Percentiles rank a stretch among this genome's conserved stretches.
Evolutionary conservation across 2,797 vertebrate genomes (phyloP).

Genomic region (Sardinella longiceps): DNA sequence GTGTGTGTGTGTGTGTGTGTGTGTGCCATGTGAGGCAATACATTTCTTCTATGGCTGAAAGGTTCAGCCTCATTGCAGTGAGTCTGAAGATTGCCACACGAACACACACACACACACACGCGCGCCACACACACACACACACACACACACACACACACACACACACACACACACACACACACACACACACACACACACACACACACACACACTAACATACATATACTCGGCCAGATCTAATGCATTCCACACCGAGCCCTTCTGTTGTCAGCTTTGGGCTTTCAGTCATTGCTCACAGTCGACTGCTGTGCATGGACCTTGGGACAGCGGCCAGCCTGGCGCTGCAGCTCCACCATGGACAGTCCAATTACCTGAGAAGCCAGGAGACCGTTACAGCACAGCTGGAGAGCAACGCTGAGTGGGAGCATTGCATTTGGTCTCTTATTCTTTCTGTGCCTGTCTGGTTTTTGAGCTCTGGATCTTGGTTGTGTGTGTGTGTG

Average conservation of each 20-base stretch:
- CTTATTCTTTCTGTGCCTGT: no score
- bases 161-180: no score
- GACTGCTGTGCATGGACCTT: background rate
- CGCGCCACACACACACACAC: background rate
- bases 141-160: background rate
- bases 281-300: background rate
- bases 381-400: background rate
- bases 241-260: background rate
- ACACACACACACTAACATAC: background rate
- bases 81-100: background rate
- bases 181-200: background rate
- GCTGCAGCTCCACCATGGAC: background rate
- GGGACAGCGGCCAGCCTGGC: background rate
- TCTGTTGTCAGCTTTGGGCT: background rate
- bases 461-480: no score
- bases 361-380: background rate
- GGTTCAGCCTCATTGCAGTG: background rate
- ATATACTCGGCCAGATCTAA: background rate
- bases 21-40: background rate
- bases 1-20: background rate
- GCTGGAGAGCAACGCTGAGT: background rate
- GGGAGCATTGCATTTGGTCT: background rate
- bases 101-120: no score
- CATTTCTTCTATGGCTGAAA: background rate
- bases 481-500: no score